phyloP scores from a whole-genome alignment of 2,888 invertebrate species.

The Lasioglossum calceatum region DNA sequence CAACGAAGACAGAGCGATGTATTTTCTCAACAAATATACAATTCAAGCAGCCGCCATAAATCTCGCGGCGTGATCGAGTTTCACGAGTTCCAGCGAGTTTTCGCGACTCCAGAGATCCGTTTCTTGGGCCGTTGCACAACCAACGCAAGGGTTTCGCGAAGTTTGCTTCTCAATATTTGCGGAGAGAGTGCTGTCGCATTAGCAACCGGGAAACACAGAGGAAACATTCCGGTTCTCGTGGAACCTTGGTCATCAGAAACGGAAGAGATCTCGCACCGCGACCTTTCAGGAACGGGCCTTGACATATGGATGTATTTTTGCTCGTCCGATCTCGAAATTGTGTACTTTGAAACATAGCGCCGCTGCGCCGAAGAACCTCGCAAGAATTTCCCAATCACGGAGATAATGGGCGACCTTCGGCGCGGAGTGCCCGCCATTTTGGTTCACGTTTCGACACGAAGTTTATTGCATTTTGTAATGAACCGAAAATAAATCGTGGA shows the following conservation, averaged over 20 bases:
- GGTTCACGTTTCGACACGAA: neutral
- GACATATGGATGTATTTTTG: conserved; percentile 51
- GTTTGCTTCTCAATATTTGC: conserved; percentile 50
- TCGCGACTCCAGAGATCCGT: neutral
- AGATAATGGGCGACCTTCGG: neutral
- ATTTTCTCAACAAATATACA: conserved; percentile 38
- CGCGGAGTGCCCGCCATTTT: neutral
- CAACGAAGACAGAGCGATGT: conserved; percentile 15
- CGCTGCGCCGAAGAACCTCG: neutral
- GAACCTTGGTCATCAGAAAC: conserved; percentile 33
- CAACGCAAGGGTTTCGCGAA: neutral
- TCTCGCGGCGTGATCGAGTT: conserved; percentile 24
- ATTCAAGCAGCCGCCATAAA: conserved; percentile 27
- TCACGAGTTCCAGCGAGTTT: neutral
- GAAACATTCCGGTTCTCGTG: conserved; percentile 9
- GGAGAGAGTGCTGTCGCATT: conserved; percentile 37
- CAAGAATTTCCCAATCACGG: neutral
- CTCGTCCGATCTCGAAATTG: conserved; percentile 35
- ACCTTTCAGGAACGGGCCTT: conserved; percentile 49
- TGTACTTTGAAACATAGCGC: conserved; percentile 14
- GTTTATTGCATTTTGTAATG: neutral
- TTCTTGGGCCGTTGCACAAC: neutral
- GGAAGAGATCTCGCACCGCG: conserved; percentile 32
- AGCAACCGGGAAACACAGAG: conserved; percentile 32
- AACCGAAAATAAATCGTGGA: too few relatives aligned